These are phyloP conservation scores for Cladopsammia gracilis DNA, from an alignment of 64 coral and sea anemone species.

Conservation along the genomic window DNA sequence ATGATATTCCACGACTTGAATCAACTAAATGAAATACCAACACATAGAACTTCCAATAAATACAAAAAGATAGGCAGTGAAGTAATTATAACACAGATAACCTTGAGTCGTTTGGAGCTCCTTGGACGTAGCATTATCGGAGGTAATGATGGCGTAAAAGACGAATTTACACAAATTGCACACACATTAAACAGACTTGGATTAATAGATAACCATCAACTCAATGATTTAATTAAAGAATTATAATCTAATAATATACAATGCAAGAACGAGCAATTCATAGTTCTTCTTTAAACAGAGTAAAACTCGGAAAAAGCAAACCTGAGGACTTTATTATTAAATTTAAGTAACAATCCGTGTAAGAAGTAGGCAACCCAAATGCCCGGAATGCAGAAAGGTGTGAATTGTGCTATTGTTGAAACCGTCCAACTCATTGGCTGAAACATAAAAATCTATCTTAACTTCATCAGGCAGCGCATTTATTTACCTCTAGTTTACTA, in stretches of 20 bases:
- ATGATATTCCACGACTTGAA: constrained; percentile 22
- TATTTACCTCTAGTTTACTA: too few relatives aligned
- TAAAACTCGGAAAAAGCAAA: not conserved
- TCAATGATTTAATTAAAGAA: not conserved
- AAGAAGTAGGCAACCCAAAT: too few relatives aligned
- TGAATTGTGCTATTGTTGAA: too few relatives aligned
- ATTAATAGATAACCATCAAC: not conserved
- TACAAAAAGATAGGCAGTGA: too few relatives aligned
- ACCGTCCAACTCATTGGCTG: too few relatives aligned
- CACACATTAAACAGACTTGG: not conserved
- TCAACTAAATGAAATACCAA: constrained; percentile 43
- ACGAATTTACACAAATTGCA: not conserved
- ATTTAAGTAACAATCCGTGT: too few relatives aligned
- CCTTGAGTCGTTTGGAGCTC: not conserved
- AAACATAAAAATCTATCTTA: too few relatives aligned
- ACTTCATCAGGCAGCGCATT: too few relatives aligned
- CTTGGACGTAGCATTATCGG: not conserved
- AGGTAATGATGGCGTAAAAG: not conserved
- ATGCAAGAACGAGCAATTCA: not conserved
- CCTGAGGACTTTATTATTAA: not conserved
- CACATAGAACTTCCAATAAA: not conserved
- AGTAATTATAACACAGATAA: not conserved
- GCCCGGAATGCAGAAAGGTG: too few relatives aligned
- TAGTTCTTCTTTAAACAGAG: not conserved
- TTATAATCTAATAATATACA: not conserved